phyloP scores from a whole-genome alignment of 2,888 invertebrate genomes.

The Allophyes oxyacanthae region DNA sequence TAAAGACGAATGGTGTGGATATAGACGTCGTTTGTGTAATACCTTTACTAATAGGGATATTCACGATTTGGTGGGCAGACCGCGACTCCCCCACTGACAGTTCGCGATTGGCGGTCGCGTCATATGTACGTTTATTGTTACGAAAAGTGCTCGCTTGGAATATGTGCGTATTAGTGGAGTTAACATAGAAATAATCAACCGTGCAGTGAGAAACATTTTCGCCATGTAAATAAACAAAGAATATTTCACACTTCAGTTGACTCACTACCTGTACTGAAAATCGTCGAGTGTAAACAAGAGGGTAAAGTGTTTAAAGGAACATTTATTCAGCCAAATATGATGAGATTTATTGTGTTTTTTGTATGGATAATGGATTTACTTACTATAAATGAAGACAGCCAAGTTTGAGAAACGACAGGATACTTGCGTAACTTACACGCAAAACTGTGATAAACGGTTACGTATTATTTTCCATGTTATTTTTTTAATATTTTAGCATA shows the following conservation, averaged over 20 bases:
- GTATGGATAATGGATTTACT: not conserved
- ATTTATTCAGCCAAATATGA: conserved; percentile 39
- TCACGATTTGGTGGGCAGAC: conserved; percentile 70
- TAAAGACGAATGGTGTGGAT: conserved; percentile 70
- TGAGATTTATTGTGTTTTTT: conserved; percentile 22
- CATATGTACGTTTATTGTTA: conserved; percentile 69
- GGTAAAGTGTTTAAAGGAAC: conserved; percentile 14
- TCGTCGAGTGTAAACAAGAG: conserved; percentile 46
- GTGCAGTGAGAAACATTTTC: conserved; percentile 59
- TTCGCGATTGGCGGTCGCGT: conserved; percentile 73
- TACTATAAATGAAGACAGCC: conserved; percentile 27
- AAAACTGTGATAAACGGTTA: not conserved
- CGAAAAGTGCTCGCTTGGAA: conserved; percentile 37
- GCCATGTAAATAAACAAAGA: conserved; percentile 77
- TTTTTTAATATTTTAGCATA: not conserved
- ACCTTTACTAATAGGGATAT: conserved; percentile 77
- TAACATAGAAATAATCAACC: conserved; percentile 39
- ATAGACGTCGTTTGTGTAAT: conserved; percentile 73
- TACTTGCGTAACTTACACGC: conserved; percentile 24
- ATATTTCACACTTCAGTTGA: conserved; percentile 63
- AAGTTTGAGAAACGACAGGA: conserved; percentile 20
- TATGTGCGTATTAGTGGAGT: conserved; percentile 38
- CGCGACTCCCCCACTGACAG: conserved; percentile 70
- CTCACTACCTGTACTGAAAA: conserved; percentile 65
- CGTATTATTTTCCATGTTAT: not conserved